Evolutionary conservation across 2,113 vertebrate species (phyloP), one percentile per base, ranked within the genome.

Genomic region (Hyperoodon ampullatus): DNA sequence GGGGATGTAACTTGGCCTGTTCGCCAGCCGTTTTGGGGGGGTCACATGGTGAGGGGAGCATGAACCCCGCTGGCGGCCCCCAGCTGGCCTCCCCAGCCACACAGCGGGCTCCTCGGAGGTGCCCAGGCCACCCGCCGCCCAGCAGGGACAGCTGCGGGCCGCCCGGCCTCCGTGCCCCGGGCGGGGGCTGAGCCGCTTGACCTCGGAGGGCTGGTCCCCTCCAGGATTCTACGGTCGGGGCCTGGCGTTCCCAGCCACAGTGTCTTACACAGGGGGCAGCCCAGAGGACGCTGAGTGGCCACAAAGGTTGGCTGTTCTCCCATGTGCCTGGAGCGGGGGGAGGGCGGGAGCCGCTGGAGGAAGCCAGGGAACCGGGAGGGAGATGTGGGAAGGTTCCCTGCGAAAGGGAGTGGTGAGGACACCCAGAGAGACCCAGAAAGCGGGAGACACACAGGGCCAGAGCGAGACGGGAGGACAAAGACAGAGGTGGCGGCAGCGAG

Each of bases 241-340:
- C 92, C 97, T 96, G 86, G 87, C 92, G 93, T 96, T 94, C 96
- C 95, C 94, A 96, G 95, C 93, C 92, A 44, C 28, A 6, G 85
- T n/a, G 33, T 92, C 95, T 96, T 83, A 8, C 61, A 42, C 39
- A 87, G 75, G 53, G 87, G 88, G 72, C 8, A 5, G 91, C 81
- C 42, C 53, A 1, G 61, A 39, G 96, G 94, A 82, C 5, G 3
- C 44, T 2, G 61, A 19, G n/a, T 35, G 55, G 90, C 87, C 96
- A 95, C 96, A 96, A 92, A 95, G 87, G 58, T 70, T 94, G 94
- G 96, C 96, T 92, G 68, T 85, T 85, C 88, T 91, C 94, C 93
- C 42, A 19, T 4, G 68, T 24, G 93, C 72, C 80, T 71, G 5
- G 9, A 6, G 24, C 3, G 39, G 55, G 5, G 26, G 28, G 60